phyloP scores from a whole-genome alignment of 2,113 vertebrate species.

The Peromyscus leucopus region DNA sequence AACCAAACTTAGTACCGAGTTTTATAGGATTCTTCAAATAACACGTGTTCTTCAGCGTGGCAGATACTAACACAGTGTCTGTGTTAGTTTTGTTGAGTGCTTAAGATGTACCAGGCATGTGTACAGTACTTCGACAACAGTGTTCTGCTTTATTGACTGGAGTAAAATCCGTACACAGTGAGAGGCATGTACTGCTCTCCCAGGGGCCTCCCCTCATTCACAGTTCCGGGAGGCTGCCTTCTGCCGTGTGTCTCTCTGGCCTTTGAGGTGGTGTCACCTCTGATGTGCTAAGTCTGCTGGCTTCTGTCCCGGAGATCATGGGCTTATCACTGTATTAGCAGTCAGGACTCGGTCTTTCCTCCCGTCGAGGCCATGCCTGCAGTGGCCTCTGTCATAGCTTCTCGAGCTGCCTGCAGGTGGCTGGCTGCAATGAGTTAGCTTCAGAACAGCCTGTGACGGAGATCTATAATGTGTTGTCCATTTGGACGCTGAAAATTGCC shows the following conservation, averaged over 20 bases:
- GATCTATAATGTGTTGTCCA: not conserved
- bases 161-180: not conserved
- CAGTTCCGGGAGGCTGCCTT: not conserved
- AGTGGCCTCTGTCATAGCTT: not conserved
- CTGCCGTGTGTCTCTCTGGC: not conserved
- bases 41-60: not conserved
- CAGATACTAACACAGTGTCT: not conserved
- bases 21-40: not conserved
- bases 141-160: not conserved
- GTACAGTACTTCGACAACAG: not conserved
- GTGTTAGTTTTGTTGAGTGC: not conserved
- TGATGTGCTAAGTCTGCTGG: not conserved
- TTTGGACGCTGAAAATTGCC: conserved; percentile 8
- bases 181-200: not conserved
- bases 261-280: not conserved
- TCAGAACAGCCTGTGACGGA: conserved; percentile 29
- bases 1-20: not conserved
- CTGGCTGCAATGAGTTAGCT: not conserved
- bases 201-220: not conserved
- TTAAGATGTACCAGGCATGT: not conserved
- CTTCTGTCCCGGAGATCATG: not conserved
- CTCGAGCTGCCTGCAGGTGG: not conserved
- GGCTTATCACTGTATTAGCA: not conserved
- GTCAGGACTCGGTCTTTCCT: not conserved
- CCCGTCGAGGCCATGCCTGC: not conserved